Conservation (phyloP, 1,140 invertebrate genomes). For the Choristoneura fumiferana region DNA sequence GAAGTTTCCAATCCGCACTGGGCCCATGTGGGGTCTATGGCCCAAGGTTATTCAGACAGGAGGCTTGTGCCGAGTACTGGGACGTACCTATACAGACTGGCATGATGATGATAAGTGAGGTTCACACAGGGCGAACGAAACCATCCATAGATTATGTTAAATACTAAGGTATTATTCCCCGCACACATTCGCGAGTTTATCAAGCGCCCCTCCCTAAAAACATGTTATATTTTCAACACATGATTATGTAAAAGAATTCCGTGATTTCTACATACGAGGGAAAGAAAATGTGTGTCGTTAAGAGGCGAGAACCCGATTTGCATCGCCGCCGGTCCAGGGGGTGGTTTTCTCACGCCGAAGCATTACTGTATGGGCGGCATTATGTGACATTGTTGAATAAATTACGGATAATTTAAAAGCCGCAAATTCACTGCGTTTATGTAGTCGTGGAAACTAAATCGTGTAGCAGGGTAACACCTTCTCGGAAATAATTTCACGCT, state of each 20-base stretch:
- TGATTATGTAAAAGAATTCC: conserved; percentile 78
- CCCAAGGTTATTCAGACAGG: too few relatives aligned
- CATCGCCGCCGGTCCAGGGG: conserved; percentile 46
- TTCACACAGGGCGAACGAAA: too few relatives aligned
- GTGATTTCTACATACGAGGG: conserved; percentile 54
- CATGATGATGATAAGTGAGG: too few relatives aligned
- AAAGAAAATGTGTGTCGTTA: conserved; percentile 67
- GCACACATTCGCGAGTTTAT: conserved; percentile 62
- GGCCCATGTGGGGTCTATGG: too few relatives aligned
- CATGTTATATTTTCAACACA: conserved; percentile 76
- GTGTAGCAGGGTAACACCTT: too few relatives aligned
- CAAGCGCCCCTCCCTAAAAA: conserved; percentile 64
- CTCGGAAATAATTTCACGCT: too few relatives aligned
- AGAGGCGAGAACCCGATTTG: conserved; percentile 62
- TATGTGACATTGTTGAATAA: conserved; percentile 23
- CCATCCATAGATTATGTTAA: conserved; percentile 65
- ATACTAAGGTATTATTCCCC: conserved; percentile 61
- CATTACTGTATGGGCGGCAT: conserved; percentile 26
- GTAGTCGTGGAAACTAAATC: too few relatives aligned
- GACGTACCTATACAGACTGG: too few relatives aligned
- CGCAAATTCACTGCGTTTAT: neutral
- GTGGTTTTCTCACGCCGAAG: conserved; percentile 39
- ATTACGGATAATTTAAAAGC: conserved; percentile 9
- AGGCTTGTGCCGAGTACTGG: too few relatives aligned
- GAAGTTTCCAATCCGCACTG: too few relatives aligned